Evolutionary conservation across 1,140 invertebrate genomes (phyloP).

Genomic region (silkworm (Bombyx mori)): DNA sequence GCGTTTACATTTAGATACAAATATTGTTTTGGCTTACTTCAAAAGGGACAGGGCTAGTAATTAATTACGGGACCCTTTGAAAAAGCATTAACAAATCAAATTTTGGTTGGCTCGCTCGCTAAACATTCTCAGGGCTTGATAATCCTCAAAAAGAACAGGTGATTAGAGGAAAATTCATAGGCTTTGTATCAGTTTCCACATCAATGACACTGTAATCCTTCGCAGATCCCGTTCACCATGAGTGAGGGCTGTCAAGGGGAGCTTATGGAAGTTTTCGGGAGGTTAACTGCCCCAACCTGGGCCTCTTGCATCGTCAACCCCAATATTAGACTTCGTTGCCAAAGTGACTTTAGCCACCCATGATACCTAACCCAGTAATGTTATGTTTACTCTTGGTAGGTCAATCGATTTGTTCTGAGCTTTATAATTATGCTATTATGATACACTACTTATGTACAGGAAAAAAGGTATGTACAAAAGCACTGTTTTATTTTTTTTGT

Average conservation of each 20-base stretch:
- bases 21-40: background rate
- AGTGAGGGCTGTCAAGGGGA: slow-evolving; percentile 25
- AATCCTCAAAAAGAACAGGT: slow-evolving; percentile 11
- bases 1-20: background rate
- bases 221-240: slow-evolving; percentile 15
- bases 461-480: too few species aligned
- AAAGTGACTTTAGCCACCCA: too few species aligned
- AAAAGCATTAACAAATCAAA: slow-evolving; percentile 1
- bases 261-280: slow-evolving; percentile 14
- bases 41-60: background rate
- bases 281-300: background rate
- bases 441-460: too few species aligned
- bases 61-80: background rate
- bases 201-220: slow-evolving; percentile 25
- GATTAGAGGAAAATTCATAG: slow-evolving; percentile 14
- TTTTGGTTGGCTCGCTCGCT: background rate
- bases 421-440: too few species aligned
- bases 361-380: too few species aligned
- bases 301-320: background rate
- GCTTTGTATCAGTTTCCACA: slow-evolving; percentile 26
- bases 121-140: background rate
- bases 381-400: too few species aligned
- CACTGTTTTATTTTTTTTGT: too few species aligned
- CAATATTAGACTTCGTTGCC: background rate
- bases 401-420: too few species aligned